Evolutionary conservation across 2,797 vertebrate species (phyloP).

Genomic region (Pitangus sulphuratus): DNA sequence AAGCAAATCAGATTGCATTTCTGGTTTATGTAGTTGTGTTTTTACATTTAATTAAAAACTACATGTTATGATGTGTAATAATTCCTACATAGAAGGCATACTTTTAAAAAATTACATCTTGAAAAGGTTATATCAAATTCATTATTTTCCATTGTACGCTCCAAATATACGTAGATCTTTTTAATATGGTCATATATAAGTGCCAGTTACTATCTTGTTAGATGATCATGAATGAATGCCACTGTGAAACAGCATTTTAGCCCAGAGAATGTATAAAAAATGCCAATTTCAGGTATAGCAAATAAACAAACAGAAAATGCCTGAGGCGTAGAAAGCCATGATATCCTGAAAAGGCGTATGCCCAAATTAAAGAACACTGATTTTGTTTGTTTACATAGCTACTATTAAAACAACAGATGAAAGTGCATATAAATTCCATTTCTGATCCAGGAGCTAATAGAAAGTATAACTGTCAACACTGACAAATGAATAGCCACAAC

Average conservation of each 20-base stretch:
- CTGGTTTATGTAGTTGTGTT: conserved; percentile 72
- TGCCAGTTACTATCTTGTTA: conserved; percentile 69
- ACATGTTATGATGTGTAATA: conserved; percentile 73
- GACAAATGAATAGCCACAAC: conserved; percentile 67
- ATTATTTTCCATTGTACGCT: conserved; percentile 58
- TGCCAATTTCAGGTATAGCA: neutral
- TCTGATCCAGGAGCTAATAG: conserved; percentile 63
- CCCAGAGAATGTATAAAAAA: conserved; percentile 30
- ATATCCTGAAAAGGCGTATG: neutral
- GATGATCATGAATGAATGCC: conserved; percentile 49
- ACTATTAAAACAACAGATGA: conserved; percentile 34
- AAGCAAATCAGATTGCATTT: conserved; percentile 82
- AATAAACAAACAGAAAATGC: conserved; percentile 10
- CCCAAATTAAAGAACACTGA: neutral
- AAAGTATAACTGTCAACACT: conserved; percentile 60
- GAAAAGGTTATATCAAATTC: conserved; percentile 58
- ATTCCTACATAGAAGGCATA: conserved; percentile 68
- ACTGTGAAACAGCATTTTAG: conserved; percentile 47
- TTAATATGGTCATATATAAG: conserved; percentile 68
- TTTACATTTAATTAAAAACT: conserved; percentile 83
- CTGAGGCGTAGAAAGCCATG: neutral
- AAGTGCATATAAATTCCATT: conserved; percentile 31
- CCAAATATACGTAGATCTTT: conserved; percentile 69
- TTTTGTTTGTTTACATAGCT: conserved; percentile 27
- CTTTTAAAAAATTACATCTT: conserved; percentile 68